phyloP scores from a whole-genome alignment of 2,888 invertebrate species.

The Pyrochroa serraticornis region DNA sequence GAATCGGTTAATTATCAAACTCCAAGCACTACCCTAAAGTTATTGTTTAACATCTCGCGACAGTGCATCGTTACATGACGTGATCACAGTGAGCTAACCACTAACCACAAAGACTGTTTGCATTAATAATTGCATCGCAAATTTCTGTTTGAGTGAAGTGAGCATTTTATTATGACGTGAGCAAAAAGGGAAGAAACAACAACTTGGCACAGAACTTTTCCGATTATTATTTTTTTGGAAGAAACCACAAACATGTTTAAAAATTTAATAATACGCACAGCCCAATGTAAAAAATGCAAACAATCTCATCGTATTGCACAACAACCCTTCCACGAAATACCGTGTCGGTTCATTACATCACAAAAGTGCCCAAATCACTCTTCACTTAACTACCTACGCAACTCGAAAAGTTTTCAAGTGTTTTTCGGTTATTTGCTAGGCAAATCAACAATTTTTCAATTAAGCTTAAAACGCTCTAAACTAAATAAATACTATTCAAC shows the following conservation, averaged over 20 bases:
- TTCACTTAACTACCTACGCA: slow-evolving; percentile 12
- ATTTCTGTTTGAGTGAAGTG: slow-evolving; percentile 44
- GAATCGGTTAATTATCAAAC: neutral
- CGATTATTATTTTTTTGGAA: slow-evolving; percentile 17
- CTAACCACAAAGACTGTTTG: slow-evolving; percentile 39
- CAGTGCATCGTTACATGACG: slow-evolving; percentile 48
- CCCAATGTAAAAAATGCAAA: slow-evolving; percentile 48
- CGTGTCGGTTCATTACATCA: slow-evolving; percentile 14
- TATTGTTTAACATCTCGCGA: slow-evolving; percentile 43
- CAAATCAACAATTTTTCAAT: slow-evolving; percentile 4
- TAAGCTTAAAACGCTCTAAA: slow-evolving; percentile 14
- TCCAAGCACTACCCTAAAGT: slow-evolving; percentile 35
- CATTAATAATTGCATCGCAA: slow-evolving; percentile 34
- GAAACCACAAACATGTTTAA: slow-evolving; percentile 39
- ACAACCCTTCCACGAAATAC: slow-evolving; percentile 21
- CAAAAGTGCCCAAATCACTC: slow-evolving; percentile 51
- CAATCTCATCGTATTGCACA: slow-evolving; percentile 31
- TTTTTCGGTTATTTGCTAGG: neutral
- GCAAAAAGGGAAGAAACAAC: slow-evolving; percentile 27
- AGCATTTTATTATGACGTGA: slow-evolving; percentile 41
- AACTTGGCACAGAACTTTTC: slow-evolving; percentile 31
- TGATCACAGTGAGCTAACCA: slow-evolving; percentile 53
- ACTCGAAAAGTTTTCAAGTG: neutral
- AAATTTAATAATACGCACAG: slow-evolving; percentile 46
- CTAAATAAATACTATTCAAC: slow-evolving; percentile 21